Evolutionary conservation across 2,888 invertebrate genomes (phyloP), one percentile per base, ranked within the genome.

Genomic region (Omphaloscelis lunosa): DNA sequence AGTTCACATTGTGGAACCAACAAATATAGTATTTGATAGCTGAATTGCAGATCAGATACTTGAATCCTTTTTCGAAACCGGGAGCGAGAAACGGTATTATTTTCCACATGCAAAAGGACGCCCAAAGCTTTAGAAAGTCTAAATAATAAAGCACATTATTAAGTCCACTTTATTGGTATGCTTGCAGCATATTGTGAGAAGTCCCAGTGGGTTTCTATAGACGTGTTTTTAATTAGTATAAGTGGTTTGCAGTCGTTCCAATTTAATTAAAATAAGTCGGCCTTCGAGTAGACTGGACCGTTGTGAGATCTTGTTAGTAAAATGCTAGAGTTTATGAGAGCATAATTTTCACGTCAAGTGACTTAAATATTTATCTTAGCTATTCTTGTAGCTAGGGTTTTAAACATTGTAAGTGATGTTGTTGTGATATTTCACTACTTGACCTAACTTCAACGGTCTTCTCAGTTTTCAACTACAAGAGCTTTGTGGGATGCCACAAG

Each of bases 181-280:
- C 20, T 59, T 17, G 29, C 15, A 61, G 17, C 69, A 27, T 62
- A 20, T 53, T 67, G 51, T 59, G 20, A 11, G 7, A 78, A 58
- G 11, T 62, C 27, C 62, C 48, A 20, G 45, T 56, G 39, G 27
- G 62, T 72, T 70, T 61, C 41, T 56, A 27, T 34, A 72, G 29
- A 41, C 69, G 29, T 56, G n/a, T 72, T 65, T 76, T 66, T 53
- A 82, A 79, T 83, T 62, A 62, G 12, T 34, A 41, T 67, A 71
- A 83, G 62, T 59, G 53, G 53, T 71, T 34, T 68, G 45, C 59
- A 67, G 58, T 68, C 27, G 58, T 59, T 74, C 45, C 53, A 71
- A 74, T 82, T 74, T 27, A 71, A 83, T 71, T 79, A 71, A 79
- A 74, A 74, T 68, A 79, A 82, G 66, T 73, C 34, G 34, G 41